Evolutionary conservation across 37 sponge, comb jelly and placozoan genomes (phyloP), one percentile per base, ranked within the genome.

Genomic region (Hexactinellida sp.): DNA sequence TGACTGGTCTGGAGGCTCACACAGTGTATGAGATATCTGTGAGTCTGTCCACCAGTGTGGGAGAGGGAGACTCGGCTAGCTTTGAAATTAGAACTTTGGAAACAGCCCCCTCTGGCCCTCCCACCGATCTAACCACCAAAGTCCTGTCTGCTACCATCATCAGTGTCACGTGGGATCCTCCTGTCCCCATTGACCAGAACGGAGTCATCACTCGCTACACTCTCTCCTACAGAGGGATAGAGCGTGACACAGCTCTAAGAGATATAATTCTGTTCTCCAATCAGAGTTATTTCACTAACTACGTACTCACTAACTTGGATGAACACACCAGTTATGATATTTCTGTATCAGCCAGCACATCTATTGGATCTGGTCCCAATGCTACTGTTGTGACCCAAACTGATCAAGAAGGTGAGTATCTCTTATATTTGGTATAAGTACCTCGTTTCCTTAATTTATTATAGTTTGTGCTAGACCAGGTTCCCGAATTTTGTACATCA

Each of bases 91-190:
- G 76, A 63, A 63, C 76, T 21, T 23, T 63, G 76, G 76, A 63
- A 28, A 63, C 76, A 63, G 76, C 34, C 13, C 76, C 76, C 30
- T 21, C 76, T 63, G 76, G 30, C 13, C 5, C 76, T 32, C 76
- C 76, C 76, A 63, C 76, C 28, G 30, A 63, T 63, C 76, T 63
- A 3, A 63, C 3, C 76, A 63, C 76, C 3, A 10, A 25, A 7
- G 76, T 63, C 76, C 76, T 63, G 19, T 63, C 76, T 63, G 76
- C 76, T 63, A 63, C 3, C 76, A 63, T 63, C 76, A 63, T 63
- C 76, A 63, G 76, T 63, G 28, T 63, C 19, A 63, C 76, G 5
- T 63, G 76, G 76, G 76, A 28, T 63, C 76, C 25, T 63, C 76
- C 76, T 63, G 34, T n/a, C 21, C 34, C 76, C 30, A 63, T 63